Conservation (phyloP, 37 sponge, comb jelly and placozoan genomes). For the Tethya wilhelma region DNA sequence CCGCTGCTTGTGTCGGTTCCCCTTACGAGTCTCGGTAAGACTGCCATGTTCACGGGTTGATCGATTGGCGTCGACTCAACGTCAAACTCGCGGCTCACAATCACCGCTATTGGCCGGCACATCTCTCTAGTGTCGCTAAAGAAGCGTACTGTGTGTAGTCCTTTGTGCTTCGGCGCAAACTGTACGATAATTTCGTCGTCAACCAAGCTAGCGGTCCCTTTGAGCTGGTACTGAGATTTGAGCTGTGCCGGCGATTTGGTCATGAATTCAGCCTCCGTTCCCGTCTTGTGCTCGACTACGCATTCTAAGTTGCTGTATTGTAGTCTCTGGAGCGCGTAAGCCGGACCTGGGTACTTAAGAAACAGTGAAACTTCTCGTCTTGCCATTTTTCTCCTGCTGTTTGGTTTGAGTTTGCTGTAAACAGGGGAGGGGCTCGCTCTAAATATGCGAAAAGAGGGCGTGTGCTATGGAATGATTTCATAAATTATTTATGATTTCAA, state of each 20-base stretch:
- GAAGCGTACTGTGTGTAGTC: conserved; percentile 58
- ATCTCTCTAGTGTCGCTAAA: conserved; percentile 59
- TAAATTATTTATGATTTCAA: too few species aligned
- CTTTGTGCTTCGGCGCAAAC: conserved; percentile 48
- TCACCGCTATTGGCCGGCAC: conserved; percentile 53
- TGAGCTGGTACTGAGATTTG: conserved; percentile 45
- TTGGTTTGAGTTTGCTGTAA: too few species aligned
- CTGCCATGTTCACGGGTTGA: conserved; percentile 5
- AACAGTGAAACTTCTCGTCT: conserved; percentile 40
- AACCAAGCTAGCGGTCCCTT: conserved; percentile 27
- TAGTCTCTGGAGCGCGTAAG: conserved; percentile 32
- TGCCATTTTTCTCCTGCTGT: too few species aligned
- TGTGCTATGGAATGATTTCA: too few species aligned
- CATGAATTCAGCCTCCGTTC: conserved; percentile 21
- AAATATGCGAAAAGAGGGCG: too few species aligned
- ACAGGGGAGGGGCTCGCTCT: too few species aligned
- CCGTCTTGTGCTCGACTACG: conserved; percentile 59
- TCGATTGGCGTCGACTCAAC: conserved; percentile 20
- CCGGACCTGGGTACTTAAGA: conserved; percentile 48
- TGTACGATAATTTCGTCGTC: conserved; percentile 55
- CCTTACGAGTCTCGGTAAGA: background rate
- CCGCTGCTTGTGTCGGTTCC: background rate
- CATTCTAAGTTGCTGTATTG: conserved; percentile 54
- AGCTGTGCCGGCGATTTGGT: conserved; percentile 11
- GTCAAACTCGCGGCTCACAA: conserved; percentile 15